Conservation (phyloP, 92 coral and sea anemone species). For the Phenganax stokvisi region DNA sequence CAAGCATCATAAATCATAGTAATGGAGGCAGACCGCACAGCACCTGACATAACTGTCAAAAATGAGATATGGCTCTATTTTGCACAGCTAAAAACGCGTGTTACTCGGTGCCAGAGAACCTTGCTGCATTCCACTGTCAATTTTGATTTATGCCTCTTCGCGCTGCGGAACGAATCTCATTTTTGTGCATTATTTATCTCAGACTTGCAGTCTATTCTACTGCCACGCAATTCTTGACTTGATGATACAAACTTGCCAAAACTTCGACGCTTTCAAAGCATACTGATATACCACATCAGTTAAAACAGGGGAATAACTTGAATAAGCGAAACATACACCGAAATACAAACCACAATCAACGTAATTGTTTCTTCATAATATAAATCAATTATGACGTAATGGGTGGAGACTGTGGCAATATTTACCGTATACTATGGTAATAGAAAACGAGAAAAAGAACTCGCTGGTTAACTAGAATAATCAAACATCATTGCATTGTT, state of each 20-base stretch:
- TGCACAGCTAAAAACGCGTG: constrained; percentile 19
- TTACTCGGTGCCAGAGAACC: constrained; percentile 22
- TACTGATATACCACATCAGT: too few relatives aligned
- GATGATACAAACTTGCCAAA: not conserved
- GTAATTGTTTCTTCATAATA: not conserved
- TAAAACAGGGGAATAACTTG: not conserved
- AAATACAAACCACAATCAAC: not conserved
- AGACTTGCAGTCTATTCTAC: constrained; percentile 26
- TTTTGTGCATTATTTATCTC: constrained; percentile 15
- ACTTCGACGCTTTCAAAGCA: not conserved
- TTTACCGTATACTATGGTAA: constrained; percentile 7
- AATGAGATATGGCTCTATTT: constrained; percentile 37
- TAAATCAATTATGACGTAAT: not conserved
- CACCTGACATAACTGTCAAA: constrained; percentile 39
- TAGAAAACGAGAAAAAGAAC: not conserved
- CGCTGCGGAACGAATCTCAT: constrained; percentile 37
- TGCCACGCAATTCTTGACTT: constrained; percentile 27
- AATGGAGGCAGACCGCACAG: constrained; percentile 11
- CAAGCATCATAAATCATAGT: constrained; percentile 37
- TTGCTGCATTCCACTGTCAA: constrained; percentile 41
- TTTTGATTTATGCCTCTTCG: constrained; percentile 39
- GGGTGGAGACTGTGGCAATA: constrained; percentile 13
- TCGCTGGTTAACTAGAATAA: not conserved
- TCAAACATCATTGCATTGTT: not conserved
- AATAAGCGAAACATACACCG: not conserved